Evolutionary conservation across 2,888 invertebrate species (phyloP).

Genomic region (Busseola fusca): DNA sequence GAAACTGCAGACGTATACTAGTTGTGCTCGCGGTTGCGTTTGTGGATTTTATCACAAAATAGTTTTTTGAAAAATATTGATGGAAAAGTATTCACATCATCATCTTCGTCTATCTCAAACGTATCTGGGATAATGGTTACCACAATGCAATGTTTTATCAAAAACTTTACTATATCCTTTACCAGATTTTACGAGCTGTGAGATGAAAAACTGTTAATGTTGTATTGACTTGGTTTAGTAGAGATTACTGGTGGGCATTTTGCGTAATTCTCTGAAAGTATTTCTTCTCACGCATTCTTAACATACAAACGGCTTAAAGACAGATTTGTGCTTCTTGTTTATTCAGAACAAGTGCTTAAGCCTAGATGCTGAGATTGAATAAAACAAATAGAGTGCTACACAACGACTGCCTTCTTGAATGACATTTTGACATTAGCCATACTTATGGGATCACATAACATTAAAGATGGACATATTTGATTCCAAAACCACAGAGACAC

Average conservation of each 20-base stretch:
- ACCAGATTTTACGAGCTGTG: not conserved
- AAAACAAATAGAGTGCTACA: constrained; percentile 16
- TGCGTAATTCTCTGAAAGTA: constrained; percentile 23
- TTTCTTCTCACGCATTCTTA: constrained; percentile 6
- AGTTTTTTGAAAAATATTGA: not conserved
- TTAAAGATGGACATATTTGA: constrained; percentile 13
- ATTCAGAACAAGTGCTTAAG: constrained; percentile 39
- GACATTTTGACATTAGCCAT: constrained; percentile 1
- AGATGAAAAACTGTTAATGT: not conserved
- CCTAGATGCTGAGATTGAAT: constrained; percentile 35
- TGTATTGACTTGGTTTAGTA: constrained; percentile 8
- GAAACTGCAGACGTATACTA: constrained; percentile 27
- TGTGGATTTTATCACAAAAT: constrained; percentile 5
- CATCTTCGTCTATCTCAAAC: not conserved
- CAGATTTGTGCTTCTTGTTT: constrained; percentile 28
- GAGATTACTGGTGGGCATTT: constrained; percentile 17
- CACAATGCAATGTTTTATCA: too few relatives aligned
- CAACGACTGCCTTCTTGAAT: constrained; percentile 22
- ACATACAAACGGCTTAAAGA: constrained; percentile 21
- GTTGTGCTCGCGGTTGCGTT: constrained; percentile 15
- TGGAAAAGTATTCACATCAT: not conserved
- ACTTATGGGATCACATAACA: not conserved
- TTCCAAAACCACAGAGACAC: not conserved
- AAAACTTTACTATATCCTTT: not conserved
- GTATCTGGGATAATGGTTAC: not conserved